A percentile compares a stretch with the other conserved stretches of the same genome.
Conservation (phyloP, 37 sponge, comb jelly and placozoan genomes). For the Amphimedon queenslandica region DNA sequence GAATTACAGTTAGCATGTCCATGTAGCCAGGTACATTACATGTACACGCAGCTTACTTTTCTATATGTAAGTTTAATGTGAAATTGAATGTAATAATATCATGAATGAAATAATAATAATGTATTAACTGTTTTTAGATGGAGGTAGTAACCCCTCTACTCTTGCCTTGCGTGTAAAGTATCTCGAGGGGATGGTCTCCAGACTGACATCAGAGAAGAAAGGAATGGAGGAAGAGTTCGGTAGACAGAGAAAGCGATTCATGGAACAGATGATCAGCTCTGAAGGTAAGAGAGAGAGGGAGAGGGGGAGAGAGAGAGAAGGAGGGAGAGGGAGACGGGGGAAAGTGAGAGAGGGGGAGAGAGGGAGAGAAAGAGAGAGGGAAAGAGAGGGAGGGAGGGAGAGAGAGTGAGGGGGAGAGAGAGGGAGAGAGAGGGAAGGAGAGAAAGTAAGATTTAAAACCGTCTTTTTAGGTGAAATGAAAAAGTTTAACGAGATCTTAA, state of each 20-base stretch:
- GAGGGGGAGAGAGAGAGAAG: not conserved
- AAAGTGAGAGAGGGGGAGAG: not conserved
- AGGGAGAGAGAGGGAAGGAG: not conserved
- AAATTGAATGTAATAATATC: not conserved
- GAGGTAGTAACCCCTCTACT: no score
- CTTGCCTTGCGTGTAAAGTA: slow-evolving; percentile 2
- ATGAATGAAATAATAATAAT: not conserved
- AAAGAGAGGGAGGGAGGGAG: not conserved
- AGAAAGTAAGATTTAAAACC: no score
- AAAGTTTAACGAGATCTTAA: not conserved
- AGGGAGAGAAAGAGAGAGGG: not conserved
- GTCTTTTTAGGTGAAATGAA: not conserved
- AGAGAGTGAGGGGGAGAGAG: not conserved
- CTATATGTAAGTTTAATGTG: no score
- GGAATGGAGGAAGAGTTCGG: slow-evolving; percentile 76
- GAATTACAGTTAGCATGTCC: no score
- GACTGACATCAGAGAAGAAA: slow-evolving; percentile 6
- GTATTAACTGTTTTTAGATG: not conserved
- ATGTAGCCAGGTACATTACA: no score
- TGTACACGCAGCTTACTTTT: no score
- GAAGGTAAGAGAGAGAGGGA: slow-evolving; percentile 19
- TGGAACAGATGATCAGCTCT: slow-evolving; percentile 53
- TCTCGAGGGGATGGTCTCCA: slow-evolving; percentile 12
- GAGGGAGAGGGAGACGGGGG: not conserved
- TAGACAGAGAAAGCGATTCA: slow-evolving; percentile 66